phyloP scores from a whole-genome alignment of 2,888 invertebrate genomes.

The Thera britannica region DNA sequence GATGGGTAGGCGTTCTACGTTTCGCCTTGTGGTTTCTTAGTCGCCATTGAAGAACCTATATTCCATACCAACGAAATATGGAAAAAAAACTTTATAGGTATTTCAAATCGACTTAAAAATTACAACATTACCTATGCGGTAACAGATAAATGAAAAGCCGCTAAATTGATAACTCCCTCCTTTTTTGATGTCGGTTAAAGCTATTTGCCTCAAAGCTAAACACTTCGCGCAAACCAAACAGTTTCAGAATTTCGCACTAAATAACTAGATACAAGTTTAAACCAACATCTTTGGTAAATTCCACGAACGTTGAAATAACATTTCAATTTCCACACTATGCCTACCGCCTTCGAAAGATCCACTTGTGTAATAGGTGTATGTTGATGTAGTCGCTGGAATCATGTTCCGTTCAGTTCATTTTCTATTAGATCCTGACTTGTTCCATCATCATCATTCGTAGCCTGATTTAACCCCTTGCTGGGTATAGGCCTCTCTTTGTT shows the following conservation, averaged over 20 bases:
- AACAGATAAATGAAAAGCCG: too few relatives aligned
- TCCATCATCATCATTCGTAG: too few relatives aligned
- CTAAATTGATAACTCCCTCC: too few relatives aligned
- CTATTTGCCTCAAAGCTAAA: neutral
- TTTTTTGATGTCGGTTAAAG: neutral
- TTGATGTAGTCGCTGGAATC: neutral
- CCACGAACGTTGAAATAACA: conserved; percentile 24
- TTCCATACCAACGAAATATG: too few relatives aligned
- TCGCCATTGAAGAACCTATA: too few relatives aligned
- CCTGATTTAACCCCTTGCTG: too few relatives aligned
- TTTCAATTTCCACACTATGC: conserved; percentile 14
- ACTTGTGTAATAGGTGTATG: conserved; percentile 12
- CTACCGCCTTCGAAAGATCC: conserved; percentile 8
- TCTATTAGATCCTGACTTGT: neutral
- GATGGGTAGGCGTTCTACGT: too few relatives aligned
- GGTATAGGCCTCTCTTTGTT: too few relatives aligned
- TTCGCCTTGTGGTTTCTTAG: too few relatives aligned
- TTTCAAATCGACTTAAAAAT: too few relatives aligned
- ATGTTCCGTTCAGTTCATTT: neutral
- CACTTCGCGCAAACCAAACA: conserved; percentile 12
- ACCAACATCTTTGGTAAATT: conserved; percentile 23
- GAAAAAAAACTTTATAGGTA: too few relatives aligned
- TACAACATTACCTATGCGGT: too few relatives aligned
- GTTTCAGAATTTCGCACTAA: conserved; percentile 1
- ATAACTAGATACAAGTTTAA: conserved; percentile 20